These are phyloP conservation scores for Silurus meridionalis DNA, from an alignment of 2,113 vertebrate species.

Conservation along the genomic window DNA sequence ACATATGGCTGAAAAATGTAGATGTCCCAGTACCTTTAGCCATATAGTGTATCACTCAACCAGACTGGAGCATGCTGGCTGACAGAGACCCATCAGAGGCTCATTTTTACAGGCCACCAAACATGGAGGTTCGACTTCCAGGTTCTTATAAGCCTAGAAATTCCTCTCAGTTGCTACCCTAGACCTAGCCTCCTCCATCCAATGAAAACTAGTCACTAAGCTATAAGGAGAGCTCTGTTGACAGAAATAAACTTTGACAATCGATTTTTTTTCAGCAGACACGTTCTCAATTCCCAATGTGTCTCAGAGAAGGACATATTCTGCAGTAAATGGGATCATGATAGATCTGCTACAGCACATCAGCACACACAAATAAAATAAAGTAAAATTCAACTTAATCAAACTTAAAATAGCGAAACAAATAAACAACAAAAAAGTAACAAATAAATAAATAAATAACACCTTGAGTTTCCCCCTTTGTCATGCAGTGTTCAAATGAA, in stretches of 20 bases:
- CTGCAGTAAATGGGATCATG: neutral
- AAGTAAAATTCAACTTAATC: too few relatives aligned
- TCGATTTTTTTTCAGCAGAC: neutral
- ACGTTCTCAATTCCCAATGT: neutral
- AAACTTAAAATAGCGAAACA: too few relatives aligned
- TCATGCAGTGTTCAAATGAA: neutral
- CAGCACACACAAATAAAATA: neutral
- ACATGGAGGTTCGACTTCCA: neutral
- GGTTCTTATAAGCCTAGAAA: neutral
- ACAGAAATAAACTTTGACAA: neutral
- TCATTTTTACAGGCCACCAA: neutral
- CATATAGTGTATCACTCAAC: neutral
- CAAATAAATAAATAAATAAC: neutral
- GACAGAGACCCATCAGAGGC: neutral
- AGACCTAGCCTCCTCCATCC: neutral
- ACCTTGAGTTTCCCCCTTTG: neutral
- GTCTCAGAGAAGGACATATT: neutral
- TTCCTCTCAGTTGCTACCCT: neutral
- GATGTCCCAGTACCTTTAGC: too few relatives aligned
- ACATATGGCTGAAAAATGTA: too few relatives aligned
- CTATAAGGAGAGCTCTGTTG: neutral
- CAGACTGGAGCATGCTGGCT: neutral
- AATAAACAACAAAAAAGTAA: neutral
- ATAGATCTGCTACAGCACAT: neutral
- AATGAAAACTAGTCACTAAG: neutral